Evolutionary conservation across 2,113 vertebrate genomes (phyloP).

Genomic region (Protobothrops mucrosquamatus): DNA sequence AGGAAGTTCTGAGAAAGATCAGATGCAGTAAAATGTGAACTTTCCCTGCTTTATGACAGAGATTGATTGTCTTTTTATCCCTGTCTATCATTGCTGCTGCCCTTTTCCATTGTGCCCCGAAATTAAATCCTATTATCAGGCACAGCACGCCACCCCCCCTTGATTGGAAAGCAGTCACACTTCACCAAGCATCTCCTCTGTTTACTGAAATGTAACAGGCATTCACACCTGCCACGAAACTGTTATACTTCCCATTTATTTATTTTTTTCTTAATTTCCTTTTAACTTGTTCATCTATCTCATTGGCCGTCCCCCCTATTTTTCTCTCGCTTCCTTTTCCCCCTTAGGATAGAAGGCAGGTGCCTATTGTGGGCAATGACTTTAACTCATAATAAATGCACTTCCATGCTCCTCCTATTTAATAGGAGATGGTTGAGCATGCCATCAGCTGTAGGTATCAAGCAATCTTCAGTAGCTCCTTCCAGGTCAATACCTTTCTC

Average conservation of each 20-base stretch:
- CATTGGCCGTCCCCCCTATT: neutral
- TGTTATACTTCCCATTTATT: constrained; percentile 55
- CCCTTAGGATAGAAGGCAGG: neutral
- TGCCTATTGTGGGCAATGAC: constrained; percentile 1
- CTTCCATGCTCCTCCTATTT: constrained; percentile 10
- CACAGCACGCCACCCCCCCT: constrained; percentile 58
- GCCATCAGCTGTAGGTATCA: neutral
- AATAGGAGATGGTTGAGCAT: constrained; percentile 1
- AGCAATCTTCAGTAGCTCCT: neutral
- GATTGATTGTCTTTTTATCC: constrained; percentile 11
- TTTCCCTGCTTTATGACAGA: constrained; percentile 25
- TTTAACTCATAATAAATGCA: constrained; percentile 4
- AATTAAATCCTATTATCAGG: constrained; percentile 60
- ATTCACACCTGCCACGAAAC: constrained; percentile 62
- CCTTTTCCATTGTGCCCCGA: constrained; percentile 39
- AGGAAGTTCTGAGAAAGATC: constrained; percentile 28
- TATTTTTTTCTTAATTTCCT: constrained; percentile 55
- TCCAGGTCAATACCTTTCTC: neutral
- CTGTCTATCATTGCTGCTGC: constrained; percentile 28
- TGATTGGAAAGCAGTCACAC: constrained; percentile 71
- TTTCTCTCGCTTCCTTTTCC: neutral
- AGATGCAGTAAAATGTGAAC: constrained; percentile 28
- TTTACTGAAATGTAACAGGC: constrained; percentile 64
- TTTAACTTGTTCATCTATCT: constrained; percentile 59
- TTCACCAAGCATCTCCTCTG: constrained; percentile 66